Conservation (phyloP, 2,888 invertebrate species). For the Periphyllus acericola region DNA sequence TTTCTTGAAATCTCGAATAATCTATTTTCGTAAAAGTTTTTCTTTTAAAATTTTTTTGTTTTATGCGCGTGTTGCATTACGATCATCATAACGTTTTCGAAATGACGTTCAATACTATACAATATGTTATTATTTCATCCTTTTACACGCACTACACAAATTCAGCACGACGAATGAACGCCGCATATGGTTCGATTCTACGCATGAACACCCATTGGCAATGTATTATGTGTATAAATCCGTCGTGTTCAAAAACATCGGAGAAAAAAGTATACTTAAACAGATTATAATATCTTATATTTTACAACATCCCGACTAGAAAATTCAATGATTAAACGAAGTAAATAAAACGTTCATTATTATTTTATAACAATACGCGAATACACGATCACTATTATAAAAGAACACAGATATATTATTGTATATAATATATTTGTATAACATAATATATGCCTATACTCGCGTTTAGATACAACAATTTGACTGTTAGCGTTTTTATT, state of each 20-base stretch:
- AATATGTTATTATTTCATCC: neutral
- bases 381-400: neutral
- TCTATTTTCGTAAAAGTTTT: too few species aligned
- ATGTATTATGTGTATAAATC: neutral
- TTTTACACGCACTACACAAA: neutral
- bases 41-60: too few species aligned
- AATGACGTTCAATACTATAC: neutral
- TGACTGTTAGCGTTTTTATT: neutral
- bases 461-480: neutral
- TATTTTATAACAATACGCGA: neutral
- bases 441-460: neutral
- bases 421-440: neutral
- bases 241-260: neutral
- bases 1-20: too few species aligned
- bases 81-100: neutral
- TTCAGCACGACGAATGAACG: slow-evolving; percentile 23
- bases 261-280: neutral
- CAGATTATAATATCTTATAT: neutral
- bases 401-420: neutral
- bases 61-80: neutral
- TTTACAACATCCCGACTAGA: neutral
- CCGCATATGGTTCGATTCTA: slow-evolving; percentile 27
- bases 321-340: neutral
- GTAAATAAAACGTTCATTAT: neutral
- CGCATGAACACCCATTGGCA: neutral